Conservation (phyloP, 2,888 invertebrate genomes). For the Drosophila nigricruria region DNA sequence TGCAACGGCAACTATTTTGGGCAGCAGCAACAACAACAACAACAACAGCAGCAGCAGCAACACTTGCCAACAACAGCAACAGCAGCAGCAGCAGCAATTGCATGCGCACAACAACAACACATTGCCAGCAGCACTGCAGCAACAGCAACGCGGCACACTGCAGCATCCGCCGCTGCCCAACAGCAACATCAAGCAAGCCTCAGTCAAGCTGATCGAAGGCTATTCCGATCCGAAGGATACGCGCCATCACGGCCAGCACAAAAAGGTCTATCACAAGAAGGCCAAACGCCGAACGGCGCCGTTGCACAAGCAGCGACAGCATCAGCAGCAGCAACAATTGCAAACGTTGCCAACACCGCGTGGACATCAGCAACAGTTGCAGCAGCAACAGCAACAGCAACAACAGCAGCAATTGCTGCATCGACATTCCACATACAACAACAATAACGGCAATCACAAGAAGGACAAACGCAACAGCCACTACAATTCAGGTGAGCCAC, state of each 20-base stretch:
- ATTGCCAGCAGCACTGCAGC: slow-evolving; percentile 57
- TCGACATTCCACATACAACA: slow-evolving; percentile 77
- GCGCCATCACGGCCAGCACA: slow-evolving; percentile 77
- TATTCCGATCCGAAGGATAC: slow-evolving; percentile 85
- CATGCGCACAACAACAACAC: slow-evolving; percentile 68
- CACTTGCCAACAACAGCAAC: slow-evolving; percentile 36
- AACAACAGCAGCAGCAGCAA: slow-evolving; percentile 39
- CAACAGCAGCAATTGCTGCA: slow-evolving; percentile 56
- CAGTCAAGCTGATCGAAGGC: slow-evolving; percentile 85
- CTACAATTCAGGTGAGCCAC: slow-evolving; percentile 84
- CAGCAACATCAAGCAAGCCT: slow-evolving; percentile 83
- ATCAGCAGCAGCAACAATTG: slow-evolving; percentile 50
- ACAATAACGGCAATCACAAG: slow-evolving; percentile 65
- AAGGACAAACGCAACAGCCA: slow-evolving; percentile 82
- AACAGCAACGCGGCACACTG: slow-evolving; percentile 65
- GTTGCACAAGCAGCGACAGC: slow-evolving; percentile 67
- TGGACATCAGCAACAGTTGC: slow-evolving; percentile 51
- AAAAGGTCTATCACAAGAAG: slow-evolving; percentile 84
- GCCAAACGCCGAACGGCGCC: slow-evolving; percentile 77
- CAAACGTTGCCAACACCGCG: slow-evolving; percentile 68
- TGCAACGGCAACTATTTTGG: slow-evolving; percentile 53
- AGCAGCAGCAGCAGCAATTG: slow-evolving; percentile 64
- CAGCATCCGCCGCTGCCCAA: slow-evolving; percentile 79
- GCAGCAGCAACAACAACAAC: slow-evolving; percentile 41
- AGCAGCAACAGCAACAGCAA: slow-evolving; percentile 60